phyloP scores from a whole-genome alignment of 2,113 vertebrate genomes.

The Pachypanchax playfairii region DNA sequence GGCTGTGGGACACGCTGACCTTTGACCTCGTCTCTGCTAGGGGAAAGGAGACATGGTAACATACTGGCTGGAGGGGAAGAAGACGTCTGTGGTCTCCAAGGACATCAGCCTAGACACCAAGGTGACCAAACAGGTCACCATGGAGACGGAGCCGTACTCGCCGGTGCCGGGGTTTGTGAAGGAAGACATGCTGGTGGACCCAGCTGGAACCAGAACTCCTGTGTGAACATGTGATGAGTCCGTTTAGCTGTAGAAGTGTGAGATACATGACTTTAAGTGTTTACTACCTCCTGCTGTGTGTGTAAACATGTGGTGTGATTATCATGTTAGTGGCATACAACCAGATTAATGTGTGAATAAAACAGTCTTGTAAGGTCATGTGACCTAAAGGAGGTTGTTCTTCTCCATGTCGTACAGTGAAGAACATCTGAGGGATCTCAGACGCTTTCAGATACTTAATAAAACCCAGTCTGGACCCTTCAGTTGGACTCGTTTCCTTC shows the following conservation, averaged over 20 bases:
- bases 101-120: conserved; percentile 5
- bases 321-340: no score
- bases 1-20: not conserved
- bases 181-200: conserved; percentile 53
- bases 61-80: conserved; percentile 85
- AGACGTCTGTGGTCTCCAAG: conserved; percentile 46
- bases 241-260: not conserved
- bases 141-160: conserved; percentile 46
- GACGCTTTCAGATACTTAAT: no score
- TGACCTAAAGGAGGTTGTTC: no score
- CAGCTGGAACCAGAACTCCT: conserved; percentile 36
- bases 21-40: conserved; percentile 43
- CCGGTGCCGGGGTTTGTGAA: conserved; percentile 73
- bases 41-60: conserved; percentile 89
- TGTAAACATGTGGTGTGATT: no score
- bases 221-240: not conserved
- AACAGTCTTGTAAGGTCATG: no score
- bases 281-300: no score
- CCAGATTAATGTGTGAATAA: no score
- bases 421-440: no score
- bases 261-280: not conserved
- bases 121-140: conserved; percentile 9
- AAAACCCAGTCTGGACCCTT: no score
- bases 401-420: no score
- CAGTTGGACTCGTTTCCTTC: no score